Evolutionary conservation across 2,888 invertebrate genomes (phyloP).

Genomic region (Trichacis sp.): DNA sequence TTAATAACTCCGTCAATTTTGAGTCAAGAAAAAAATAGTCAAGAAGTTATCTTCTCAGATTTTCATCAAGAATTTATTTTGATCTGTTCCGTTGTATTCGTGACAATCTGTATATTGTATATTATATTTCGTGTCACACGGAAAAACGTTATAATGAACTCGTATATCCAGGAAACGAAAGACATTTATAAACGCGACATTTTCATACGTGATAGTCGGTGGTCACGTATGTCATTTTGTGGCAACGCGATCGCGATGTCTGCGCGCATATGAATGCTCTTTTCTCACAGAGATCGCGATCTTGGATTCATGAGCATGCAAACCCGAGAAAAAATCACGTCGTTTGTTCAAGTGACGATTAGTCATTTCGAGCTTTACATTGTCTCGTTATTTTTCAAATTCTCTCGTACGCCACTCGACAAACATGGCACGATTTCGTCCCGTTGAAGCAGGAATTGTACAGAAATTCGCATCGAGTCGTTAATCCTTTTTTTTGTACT

Average conservation of each 20-base stretch:
- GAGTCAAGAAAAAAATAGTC: too few species aligned
- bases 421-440: slow-evolving; percentile 30
- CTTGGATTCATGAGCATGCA: slow-evolving; percentile 43
- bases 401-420: slow-evolving; percentile 9
- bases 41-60: too few species aligned
- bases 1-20: too few species aligned
- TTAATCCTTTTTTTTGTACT: background rate
- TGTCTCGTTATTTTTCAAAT: slow-evolving; percentile 29
- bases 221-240: slow-evolving; percentile 45
- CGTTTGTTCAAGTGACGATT: slow-evolving; percentile 41
- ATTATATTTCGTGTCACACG: background rate
- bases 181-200: slow-evolving; percentile 35
- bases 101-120: too few species aligned
- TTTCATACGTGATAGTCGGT: slow-evolving; percentile 38
- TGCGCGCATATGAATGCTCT: slow-evolving; percentile 41
- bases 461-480: slow-evolving; percentile 34
- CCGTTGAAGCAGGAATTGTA: slow-evolving; percentile 27
- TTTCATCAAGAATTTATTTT: too few species aligned
- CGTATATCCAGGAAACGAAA: slow-evolving; percentile 31
- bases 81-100: too few species aligned
- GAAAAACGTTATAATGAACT: slow-evolving; percentile 28
- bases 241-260: slow-evolving; percentile 43
- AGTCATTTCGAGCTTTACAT: slow-evolving; percentile 35
- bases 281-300: slow-evolving; percentile 39
- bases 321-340: slow-evolving; percentile 39